These are phyloP conservation scores for Eupithecia abbreviata DNA, from an alignment of 2,888 invertebrate genomes.

Conservation along the genomic window DNA sequence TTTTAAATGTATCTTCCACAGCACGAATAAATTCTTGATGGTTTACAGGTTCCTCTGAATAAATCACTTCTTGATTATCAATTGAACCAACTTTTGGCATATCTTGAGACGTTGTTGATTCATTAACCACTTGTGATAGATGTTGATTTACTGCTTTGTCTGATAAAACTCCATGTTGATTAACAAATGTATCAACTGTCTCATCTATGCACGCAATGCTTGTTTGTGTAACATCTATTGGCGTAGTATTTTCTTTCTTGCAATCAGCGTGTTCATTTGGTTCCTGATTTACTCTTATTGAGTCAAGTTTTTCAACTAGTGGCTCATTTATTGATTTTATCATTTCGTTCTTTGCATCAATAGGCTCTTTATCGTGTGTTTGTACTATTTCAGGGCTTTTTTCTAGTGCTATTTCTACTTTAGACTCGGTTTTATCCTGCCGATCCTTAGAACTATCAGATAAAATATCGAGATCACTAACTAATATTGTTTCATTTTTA, in stretches of 20 bases:
- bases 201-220: not conserved
- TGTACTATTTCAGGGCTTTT: slow-evolving; percentile 55
- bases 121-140: slow-evolving; percentile 29
- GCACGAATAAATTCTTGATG: not conserved
- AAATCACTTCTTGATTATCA: not conserved
- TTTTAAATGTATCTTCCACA: not conserved
- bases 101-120: slow-evolving; percentile 46
- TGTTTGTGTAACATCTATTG: slow-evolving; percentile 27
- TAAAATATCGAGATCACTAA: slow-evolving; percentile 47
- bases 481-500: slow-evolving; percentile 45
- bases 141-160: not conserved
- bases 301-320: slow-evolving; percentile 26
- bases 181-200: not conserved
- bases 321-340: slow-evolving; percentile 8
- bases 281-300: slow-evolving; percentile 26
- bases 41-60: not conserved
- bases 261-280: slow-evolving; percentile 13
- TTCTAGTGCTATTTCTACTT: slow-evolving; percentile 58
- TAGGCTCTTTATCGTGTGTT: slow-evolving; percentile 48
- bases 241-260: not conserved
- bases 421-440: slow-evolving; percentile 36
- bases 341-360: slow-evolving; percentile 14
- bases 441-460: slow-evolving; percentile 43
- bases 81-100: slow-evolving; percentile 45
- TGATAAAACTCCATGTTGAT: not conserved